Base-by-base conservation (phyloP, 2,888 invertebrate species). In the Metalampra italica region DNA sequence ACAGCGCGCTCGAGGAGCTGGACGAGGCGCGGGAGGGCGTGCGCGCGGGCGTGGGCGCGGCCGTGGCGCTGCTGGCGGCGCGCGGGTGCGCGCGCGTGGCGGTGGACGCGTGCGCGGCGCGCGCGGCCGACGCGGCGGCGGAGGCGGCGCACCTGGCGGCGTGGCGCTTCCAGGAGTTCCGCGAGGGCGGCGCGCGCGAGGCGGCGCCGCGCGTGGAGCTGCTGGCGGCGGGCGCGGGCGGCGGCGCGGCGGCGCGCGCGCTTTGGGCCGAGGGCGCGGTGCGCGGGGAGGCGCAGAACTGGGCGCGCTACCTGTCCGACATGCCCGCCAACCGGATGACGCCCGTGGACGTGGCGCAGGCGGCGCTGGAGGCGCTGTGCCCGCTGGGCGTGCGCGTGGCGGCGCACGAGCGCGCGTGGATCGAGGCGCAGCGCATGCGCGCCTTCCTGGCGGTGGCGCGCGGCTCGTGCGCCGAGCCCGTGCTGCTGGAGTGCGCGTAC, bases 251-350 rank as follows among this genome's bases (percentile, higher is more conserved):
- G 9, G 77, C 91, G 32, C 91, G 92, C 57, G 50, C 45, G 44
- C 47, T 29, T 38, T 95, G 94, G 93, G 63, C 68, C 36, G 68
- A 81, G 47, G 96, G 96, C 7, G 57, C 82, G 9, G 77, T 91
- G 34, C 91, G 92, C 58, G 94, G 93, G 0, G 86, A 91, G 40
- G 93, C 93, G 1, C 96, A 96, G 83, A 96, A 96, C 81, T 91
- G 95, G 84, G 94, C 95, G 15, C 90, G 95, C 7, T 86, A 84
- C 56, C 84, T 96, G 12, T 91, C 92, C 58, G 95, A 96, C 71
- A 93, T 93, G 62, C 95, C 96, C 2, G 93, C 95, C 29, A 96
- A 96, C 72, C 82, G 90, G 62, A 93, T 96, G 92, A 94, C 95
- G 0, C 96, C 96, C 0, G 90, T 92, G 1, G 91, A 92, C 55